phyloP scores from a whole-genome alignment of 2,797 vertebrate genomes.

The Emys orbicularis region DNA sequence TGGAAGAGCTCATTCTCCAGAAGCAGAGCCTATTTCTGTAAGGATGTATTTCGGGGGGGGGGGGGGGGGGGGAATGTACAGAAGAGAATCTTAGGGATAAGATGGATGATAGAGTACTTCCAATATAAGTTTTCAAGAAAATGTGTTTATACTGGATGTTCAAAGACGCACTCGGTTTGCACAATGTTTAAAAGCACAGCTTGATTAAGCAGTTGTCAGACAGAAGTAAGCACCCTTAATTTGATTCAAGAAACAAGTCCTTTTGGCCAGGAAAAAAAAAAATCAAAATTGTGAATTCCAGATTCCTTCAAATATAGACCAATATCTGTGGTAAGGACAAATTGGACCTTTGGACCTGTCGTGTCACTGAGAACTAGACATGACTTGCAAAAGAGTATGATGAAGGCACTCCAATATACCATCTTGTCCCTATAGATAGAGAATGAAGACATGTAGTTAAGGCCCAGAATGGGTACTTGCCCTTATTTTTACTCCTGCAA shows the following conservation, averaged over 20 bases:
- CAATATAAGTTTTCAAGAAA: background rate
- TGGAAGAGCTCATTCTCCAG: background rate
- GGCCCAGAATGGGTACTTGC: background rate
- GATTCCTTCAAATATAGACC: background rate
- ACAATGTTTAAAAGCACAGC: background rate
- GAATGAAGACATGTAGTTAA: background rate
- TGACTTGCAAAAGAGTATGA: background rate
- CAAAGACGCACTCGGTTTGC: accelerated
- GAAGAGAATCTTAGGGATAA: background rate
- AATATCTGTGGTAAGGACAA: constrained; percentile 22
- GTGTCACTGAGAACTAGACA: background rate
- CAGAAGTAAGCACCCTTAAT: background rate
- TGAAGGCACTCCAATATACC: background rate
- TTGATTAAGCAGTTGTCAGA: background rate
- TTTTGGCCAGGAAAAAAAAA: background rate
- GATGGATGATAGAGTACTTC: background rate
- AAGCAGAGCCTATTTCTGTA: background rate
- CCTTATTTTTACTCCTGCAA: background rate
- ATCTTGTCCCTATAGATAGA: background rate
- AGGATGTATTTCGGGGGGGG: background rate
- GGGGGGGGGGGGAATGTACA: background rate
- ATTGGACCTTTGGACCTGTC: background rate
- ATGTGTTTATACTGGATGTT: background rate
- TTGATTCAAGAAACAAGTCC: accelerated
- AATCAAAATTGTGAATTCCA: background rate